phyloP scores from a whole-genome alignment of 2,797 vertebrate genomes.

The Myotis findleyi region DNA sequence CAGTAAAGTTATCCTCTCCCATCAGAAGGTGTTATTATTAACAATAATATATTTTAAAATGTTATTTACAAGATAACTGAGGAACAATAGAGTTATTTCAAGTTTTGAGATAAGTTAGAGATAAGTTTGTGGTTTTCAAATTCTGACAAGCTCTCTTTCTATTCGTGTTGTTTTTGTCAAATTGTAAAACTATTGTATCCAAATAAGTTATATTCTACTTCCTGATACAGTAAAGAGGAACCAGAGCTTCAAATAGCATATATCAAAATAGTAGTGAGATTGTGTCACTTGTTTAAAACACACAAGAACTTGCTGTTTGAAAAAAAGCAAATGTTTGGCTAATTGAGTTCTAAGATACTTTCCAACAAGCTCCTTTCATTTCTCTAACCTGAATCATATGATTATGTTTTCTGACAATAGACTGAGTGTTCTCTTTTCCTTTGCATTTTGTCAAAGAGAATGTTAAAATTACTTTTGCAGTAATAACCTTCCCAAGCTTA shows the following conservation, averaged over 20 bases:
- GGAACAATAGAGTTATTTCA: constrained; percentile 9
- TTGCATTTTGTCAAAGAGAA: constrained; percentile 76
- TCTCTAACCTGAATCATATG: constrained; percentile 71
- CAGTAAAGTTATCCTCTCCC: not conserved
- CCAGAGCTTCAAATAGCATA: not conserved
- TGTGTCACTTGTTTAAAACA: constrained; percentile 31
- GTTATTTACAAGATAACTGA: not conserved
- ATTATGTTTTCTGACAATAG: constrained; percentile 66
- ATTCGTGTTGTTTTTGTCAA: not conserved
- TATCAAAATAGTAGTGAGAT: constrained; percentile 27
- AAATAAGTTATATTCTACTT: constrained; percentile 44
- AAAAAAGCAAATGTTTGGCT: constrained; percentile 53
- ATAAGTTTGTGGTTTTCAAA: constrained; percentile 25
- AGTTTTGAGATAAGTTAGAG: not conserved
- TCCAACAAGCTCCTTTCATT: constrained; percentile 59
- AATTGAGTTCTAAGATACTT: constrained; percentile 50
- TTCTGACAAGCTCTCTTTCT: not conserved
- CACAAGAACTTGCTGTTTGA: constrained; percentile 41
- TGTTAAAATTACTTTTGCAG: constrained; percentile 70
- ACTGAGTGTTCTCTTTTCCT: constrained; percentile 64
- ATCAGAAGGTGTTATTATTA: not conserved
- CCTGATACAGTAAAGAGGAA: constrained; percentile 21
- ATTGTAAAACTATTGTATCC: not conserved
- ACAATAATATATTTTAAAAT: constrained; percentile 16
- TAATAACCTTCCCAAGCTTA: constrained; percentile 73